Base-by-base conservation (phyloP, 2,113 vertebrate species). In the Hiodon alosoides region DNA sequence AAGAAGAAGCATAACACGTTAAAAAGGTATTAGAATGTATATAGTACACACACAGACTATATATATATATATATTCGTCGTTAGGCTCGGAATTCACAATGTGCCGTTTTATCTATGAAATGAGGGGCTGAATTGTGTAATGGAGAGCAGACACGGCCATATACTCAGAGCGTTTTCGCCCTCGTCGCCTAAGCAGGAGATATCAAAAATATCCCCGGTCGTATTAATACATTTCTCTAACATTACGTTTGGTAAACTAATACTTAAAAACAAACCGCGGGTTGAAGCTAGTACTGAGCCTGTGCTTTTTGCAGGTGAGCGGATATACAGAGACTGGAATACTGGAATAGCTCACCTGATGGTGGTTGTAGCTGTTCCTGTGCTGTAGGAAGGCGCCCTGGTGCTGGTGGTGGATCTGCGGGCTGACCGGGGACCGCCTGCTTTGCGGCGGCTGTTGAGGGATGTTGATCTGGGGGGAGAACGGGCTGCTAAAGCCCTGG, bases 321-420 rank as follows among this genome's bases (percentile, higher is more conserved):
- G 51, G 14, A 52, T 47, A 55, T 31, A 54, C 17, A 72, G 59
- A 0, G 3, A 58, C 48, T 55, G 5, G 11, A 13, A 59, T 47
- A 73, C 7, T 47, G 10, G 50, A 7, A 76, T 60, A 54, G 67
- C 87, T 88, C 90, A 96, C 96, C 95, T 96, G 95, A 82, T 96
- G 95, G 83, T 93, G 93, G 87, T 94, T 94, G 93, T 95, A 95
- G 82, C 93, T 93, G 91, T 94, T 96, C 83, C 94, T 89, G 90
- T 96, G 95, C 88, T 95, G 95, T 72, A 95, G 91, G 83, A 93
- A 95, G 78, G 92, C 92, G 61, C 93, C 93, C 85, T 93, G 90
- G 80, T 89, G 91, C 84, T 90, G 89, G 80, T 86, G 94, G 46
- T 89, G 88, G 81, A 94, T 91, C 89, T 95, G 94, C 13, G 95